These are phyloP conservation scores for Alauda arvensis DNA, from an alignment of 2,797 vertebrate species.

Conservation along the genomic window DNA sequence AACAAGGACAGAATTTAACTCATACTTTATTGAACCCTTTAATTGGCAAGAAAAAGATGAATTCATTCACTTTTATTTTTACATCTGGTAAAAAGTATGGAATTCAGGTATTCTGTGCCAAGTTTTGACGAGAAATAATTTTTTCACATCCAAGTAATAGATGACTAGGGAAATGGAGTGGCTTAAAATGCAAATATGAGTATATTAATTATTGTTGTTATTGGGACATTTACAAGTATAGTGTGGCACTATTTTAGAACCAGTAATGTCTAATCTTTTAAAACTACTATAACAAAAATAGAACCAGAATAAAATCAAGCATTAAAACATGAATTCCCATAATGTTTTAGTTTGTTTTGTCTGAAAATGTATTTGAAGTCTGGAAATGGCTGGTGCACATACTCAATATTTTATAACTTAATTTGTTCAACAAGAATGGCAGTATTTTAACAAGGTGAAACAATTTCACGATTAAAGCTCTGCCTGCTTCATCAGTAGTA, in stretches of 20 bases:
- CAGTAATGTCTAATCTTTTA: constrained; percentile 19
- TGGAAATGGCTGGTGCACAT: constrained; percentile 21
- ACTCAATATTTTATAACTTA: constrained; percentile 54
- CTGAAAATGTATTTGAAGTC: constrained; percentile 48
- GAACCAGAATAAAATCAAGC: constrained; percentile 26
- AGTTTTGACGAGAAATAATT: constrained; percentile 50
- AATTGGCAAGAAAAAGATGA: not conserved
- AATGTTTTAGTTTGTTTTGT: constrained; percentile 48
- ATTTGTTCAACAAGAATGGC: constrained; percentile 52
- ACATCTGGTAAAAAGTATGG: constrained; percentile 51
- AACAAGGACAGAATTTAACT: constrained; percentile 23
- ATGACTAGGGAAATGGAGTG: constrained; percentile 40
- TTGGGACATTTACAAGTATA: constrained; percentile 54
- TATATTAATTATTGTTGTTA: constrained; percentile 60
- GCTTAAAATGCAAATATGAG: constrained; percentile 59
- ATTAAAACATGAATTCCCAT: constrained; percentile 20
- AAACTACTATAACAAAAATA: constrained; percentile 26
- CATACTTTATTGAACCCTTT: constrained; percentile 18
- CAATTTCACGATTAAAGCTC: constrained; percentile 50
- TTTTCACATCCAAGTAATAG: constrained; percentile 55
- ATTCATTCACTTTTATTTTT: constrained; percentile 42
- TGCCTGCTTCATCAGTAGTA: constrained; percentile 23
- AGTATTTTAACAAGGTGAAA: constrained; percentile 65
- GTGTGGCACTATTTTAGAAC: constrained; percentile 3
- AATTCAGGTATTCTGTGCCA: constrained; percentile 33